These are phyloP conservation scores for Saccostrea glomerata DNA, from an alignment of 1,140 invertebrate species.

Conservation along the genomic window DNA sequence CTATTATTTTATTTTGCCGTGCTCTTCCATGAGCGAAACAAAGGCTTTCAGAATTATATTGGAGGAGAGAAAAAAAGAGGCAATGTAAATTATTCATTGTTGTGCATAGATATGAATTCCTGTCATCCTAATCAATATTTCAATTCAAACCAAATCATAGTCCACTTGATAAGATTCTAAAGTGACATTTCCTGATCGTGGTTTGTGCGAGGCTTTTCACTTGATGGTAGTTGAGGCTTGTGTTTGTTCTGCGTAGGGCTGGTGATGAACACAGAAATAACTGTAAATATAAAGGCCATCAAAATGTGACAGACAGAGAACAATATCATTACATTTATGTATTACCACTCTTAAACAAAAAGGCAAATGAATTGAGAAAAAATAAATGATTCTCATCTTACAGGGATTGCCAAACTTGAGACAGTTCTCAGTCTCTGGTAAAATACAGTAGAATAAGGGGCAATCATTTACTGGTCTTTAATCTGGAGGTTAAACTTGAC, in stretches of 20 bases:
- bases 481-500: too few relatives aligned
- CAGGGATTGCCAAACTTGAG: not conserved
- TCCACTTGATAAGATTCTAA: slow-evolving; percentile 20
- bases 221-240: not conserved
- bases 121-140: slow-evolving; percentile 31
- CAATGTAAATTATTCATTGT: slow-evolving; percentile 32
- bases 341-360: not conserved
- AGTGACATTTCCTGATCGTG: not conserved
- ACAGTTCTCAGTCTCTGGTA: too few relatives aligned
- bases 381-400: not conserved
- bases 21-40: slow-evolving; percentile 22
- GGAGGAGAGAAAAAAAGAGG: slow-evolving; percentile 20
- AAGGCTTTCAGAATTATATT: slow-evolving; percentile 30
- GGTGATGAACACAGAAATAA: not conserved
- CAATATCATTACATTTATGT: not conserved
- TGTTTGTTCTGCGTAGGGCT: not conserved
- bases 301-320: not conserved
- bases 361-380: too few relatives aligned
- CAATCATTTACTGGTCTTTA: too few relatives aligned
- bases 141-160: slow-evolving; percentile 32
- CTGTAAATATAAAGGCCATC: not conserved
- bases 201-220: not conserved
- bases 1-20: slow-evolving; percentile 25
- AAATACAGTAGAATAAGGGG: too few relatives aligned
- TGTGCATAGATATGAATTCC: slow-evolving; percentile 38